Evolutionary conservation across 2,797 vertebrate genomes (phyloP), one percentile per base, ranked within the genome.

Genomic region (Danio kyathit): DNA sequence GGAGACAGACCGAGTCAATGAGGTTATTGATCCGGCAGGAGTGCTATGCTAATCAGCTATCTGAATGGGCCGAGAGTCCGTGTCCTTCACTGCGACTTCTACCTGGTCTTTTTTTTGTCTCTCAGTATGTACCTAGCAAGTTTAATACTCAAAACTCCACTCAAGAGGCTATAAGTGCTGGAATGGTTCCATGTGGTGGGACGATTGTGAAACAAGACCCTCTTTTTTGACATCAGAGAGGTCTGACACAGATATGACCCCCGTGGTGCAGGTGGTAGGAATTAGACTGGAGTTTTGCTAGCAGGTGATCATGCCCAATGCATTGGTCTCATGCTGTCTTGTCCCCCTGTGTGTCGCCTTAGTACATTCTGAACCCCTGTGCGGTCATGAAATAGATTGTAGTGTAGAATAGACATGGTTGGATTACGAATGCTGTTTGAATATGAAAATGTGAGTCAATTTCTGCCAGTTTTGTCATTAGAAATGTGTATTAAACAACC

Each of bases 161-260:
- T 88, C 86, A 81, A 87, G 82, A 80, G 80, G 86, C 86, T 19
- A 88, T 70, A 72, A 85, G 66, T 8, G 10, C 77, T 90, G 89
- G 90, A 90, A 86, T 88, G 80, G 38, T 66, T 90, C 90, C 89
- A 91, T 90, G 80, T 83, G 83, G 79, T 77, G 86, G 87, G 90
- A 92, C 91, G 92, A 92, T 92, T 92, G 89, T 94, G 91, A 93
- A 93, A 93, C 84, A 51, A 84, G 89, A 93, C 77, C 85, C 71
- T 70, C 51, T 79, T 84, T 52, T 88, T 89, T 93, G 91, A 93
- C 91, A 94, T 92, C 92, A 93, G 92, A 93, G 90, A 69, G 6
- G 89, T 83, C 87, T 93, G 92, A 93, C 92, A 91, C 83, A 49
- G 63, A 83, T 77, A 88, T 94, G 92, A 94, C 93, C 92, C 82